Evolutionary conservation across 2,797 vertebrate genomes (phyloP).

Genomic region (Neoniphon sammara): DNA sequence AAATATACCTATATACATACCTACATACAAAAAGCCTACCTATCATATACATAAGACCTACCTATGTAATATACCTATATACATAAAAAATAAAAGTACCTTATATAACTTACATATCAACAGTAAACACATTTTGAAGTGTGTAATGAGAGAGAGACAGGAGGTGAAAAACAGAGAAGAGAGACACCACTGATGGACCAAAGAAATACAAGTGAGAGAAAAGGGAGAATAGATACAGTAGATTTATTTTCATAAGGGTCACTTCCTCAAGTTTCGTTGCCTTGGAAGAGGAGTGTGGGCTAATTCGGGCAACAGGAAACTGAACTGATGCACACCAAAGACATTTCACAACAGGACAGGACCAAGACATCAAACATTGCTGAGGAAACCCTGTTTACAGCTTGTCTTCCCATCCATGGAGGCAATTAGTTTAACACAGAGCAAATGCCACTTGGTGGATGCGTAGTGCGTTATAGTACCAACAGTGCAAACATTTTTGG

Average conservation of each 20-base stretch:
- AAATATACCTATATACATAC: no score
- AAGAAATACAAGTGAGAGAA: not conserved
- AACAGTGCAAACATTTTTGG: no score
- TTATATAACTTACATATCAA: no score
- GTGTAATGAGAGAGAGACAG: not conserved
- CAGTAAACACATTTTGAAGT: not conserved
- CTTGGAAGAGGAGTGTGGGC: constrained; percentile 12
- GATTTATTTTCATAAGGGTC: constrained; percentile 26
- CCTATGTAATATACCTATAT: no score
- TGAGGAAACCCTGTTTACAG: not conserved
- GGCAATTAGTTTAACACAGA: not conserved
- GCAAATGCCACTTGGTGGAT: not conserved
- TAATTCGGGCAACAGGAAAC: constrained; percentile 42
- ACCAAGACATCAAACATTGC: not conserved
- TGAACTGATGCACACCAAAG: constrained; percentile 30
- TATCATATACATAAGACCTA: no score
- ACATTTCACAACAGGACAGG: not conserved
- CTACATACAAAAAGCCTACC: no score
- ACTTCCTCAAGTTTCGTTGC: not conserved
- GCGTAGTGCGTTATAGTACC: no score
- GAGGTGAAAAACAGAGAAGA: not conserved
- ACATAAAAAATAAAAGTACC: no score
- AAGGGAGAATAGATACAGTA: not conserved
- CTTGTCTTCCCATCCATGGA: not conserved
- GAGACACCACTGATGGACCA: not conserved